A percentile compares a stretch with the other conserved stretches of the same genome.
These are phyloP conservation scores for Gobiocypris rarus DNA, from an alignment of 2,113 vertebrate species.

Conservation along the genomic window DNA sequence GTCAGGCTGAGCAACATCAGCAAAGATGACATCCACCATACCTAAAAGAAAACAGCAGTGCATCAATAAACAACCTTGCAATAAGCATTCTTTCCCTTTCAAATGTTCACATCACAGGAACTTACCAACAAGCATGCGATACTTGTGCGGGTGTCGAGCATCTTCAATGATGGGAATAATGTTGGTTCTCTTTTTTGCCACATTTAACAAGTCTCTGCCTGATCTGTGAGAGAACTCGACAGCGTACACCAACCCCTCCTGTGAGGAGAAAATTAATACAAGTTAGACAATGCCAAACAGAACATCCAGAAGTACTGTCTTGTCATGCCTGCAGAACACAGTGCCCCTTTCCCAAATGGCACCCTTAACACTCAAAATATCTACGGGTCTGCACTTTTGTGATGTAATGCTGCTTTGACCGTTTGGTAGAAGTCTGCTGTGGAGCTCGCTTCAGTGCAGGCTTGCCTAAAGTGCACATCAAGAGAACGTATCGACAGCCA, in stretches of 20 bases:
- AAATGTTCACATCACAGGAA: background rate
- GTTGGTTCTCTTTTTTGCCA: slow-evolving; percentile 94
- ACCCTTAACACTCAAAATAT: too few relatives aligned
- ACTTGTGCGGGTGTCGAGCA: slow-evolving; percentile 91
- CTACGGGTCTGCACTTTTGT: too few relatives aligned
- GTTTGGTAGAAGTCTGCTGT: too few relatives aligned
- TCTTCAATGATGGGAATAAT: slow-evolving; percentile 95
- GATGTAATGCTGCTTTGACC: too few relatives aligned
- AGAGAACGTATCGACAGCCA: too few relatives aligned
- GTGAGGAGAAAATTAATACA: slow-evolving; percentile 9
- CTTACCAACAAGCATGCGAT: slow-evolving; percentile 92
- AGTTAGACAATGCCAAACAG: background rate
- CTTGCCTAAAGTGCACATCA: too few relatives aligned
- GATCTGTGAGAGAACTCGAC: slow-evolving; percentile 94
- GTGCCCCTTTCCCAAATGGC: too few relatives aligned
- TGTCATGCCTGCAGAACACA: background rate
- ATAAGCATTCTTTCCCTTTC: too few relatives aligned
- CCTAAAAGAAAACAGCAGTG: slow-evolving; percentile 67
- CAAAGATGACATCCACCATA: slow-evolving; percentile 97
- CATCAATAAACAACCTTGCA: background rate
- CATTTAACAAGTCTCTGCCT: slow-evolving; percentile 90
- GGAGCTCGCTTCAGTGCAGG: too few relatives aligned
- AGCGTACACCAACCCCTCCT: slow-evolving; percentile 92
- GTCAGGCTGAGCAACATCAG: slow-evolving; percentile 93
- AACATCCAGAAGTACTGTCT: background rate